A percentile compares a stretch with the other conserved stretches of the same genome.
These are phyloP conservation scores for Pantherophis guttatus DNA, from an alignment of 2,113 vertebrate genomes.

Conservation along the genomic window DNA sequence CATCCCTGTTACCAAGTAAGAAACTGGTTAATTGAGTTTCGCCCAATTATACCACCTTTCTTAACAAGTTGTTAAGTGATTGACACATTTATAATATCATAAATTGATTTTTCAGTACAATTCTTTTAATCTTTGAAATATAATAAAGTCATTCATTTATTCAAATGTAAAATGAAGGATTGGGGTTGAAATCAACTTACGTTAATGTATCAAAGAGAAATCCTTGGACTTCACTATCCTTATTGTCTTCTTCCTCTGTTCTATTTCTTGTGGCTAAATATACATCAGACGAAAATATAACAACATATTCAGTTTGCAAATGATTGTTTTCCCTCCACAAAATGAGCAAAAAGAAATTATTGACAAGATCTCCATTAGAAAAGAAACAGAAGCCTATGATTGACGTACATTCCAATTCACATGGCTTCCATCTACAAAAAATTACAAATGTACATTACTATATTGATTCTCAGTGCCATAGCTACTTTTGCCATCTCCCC, in stretches of 20 bases:
- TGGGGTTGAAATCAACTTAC: constrained; percentile 71
- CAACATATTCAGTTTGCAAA: background rate
- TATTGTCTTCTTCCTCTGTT: constrained; percentile 67
- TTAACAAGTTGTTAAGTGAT: background rate
- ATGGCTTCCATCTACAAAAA: constrained; percentile 12
- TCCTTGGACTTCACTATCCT: constrained; percentile 84
- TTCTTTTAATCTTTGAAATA: background rate
- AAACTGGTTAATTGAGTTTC: background rate
- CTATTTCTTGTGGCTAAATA: constrained; percentile 74
- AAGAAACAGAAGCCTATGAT: background rate
- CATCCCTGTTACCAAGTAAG: background rate
- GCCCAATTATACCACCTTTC: background rate
- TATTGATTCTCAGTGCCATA: constrained; percentile 10
- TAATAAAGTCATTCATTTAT: background rate
- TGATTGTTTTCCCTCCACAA: background rate
- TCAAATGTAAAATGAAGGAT: background rate
- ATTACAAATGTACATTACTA: background rate
- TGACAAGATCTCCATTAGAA: background rate
- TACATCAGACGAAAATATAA: constrained; percentile 5
- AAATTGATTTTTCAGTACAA: background rate
- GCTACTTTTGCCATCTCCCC: constrained; percentile 11
- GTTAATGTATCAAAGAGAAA: constrained; percentile 89
- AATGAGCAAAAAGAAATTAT: constrained; percentile 8
- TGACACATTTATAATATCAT: background rate
- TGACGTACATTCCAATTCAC: background rate